Conservation (phyloP, 1,140 invertebrate genomes). For the Neoseiulus cucumeris region DNA sequence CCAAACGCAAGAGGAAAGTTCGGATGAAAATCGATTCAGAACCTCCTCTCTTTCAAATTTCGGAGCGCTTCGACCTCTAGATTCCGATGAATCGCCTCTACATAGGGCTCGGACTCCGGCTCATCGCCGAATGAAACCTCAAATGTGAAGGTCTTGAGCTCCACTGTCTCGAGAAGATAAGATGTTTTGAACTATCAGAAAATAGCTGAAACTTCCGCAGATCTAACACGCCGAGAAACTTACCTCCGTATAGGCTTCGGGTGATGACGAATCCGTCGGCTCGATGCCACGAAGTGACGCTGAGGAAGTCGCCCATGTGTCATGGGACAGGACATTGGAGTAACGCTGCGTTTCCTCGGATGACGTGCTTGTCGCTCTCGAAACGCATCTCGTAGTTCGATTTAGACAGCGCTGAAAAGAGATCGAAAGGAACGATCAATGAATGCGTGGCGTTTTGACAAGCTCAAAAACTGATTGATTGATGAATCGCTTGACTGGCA, state of each 20-base stretch:
- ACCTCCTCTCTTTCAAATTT: too few relatives aligned
- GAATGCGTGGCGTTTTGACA: not conserved
- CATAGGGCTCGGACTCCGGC: too few relatives aligned
- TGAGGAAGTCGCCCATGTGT: conserved; percentile 11
- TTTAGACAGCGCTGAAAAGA: not conserved
- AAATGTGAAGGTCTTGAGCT: too few relatives aligned
- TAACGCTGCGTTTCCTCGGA: not conserved
- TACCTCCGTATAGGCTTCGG: conserved; percentile 2
- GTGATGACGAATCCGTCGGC: conserved; percentile 8
- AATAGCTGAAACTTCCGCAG: too few relatives aligned
- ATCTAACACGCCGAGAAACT: not conserved
- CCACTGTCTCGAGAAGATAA: too few relatives aligned
- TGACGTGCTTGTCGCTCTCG: conserved; percentile 7
- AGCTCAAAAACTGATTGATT: not conserved
- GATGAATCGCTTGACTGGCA: not conserved
- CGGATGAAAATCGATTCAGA: too few relatives aligned
- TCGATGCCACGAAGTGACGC: conserved; percentile 10
- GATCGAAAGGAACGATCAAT: not conserved
- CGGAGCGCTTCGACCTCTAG: too few relatives aligned
- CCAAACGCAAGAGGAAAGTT: too few relatives aligned
- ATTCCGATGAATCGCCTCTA: too few relatives aligned
- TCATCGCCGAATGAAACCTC: too few relatives aligned
- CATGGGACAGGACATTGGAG: conserved; percentile 10
- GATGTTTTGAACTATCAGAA: too few relatives aligned
- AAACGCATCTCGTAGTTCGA: conserved; percentile 8